These are phyloP conservation scores for Scaeva pyrastri DNA, from an alignment of 2,888 invertebrate species.

Conservation along the genomic window DNA sequence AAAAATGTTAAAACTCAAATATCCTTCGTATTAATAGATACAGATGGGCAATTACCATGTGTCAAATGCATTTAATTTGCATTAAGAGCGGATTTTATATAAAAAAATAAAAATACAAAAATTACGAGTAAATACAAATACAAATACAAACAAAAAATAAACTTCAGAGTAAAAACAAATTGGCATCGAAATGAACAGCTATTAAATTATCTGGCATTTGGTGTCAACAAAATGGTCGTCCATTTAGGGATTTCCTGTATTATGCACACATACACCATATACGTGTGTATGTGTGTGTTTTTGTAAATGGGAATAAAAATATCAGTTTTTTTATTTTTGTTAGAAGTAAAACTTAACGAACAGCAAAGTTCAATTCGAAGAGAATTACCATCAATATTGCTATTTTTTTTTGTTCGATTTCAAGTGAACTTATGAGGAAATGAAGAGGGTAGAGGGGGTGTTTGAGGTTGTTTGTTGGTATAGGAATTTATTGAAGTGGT, in stretches of 20 bases:
- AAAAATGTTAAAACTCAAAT: slow-evolving; percentile 13
- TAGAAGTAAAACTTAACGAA: slow-evolving; percentile 45
- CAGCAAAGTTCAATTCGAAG: slow-evolving; percentile 55
- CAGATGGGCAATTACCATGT: slow-evolving; percentile 52
- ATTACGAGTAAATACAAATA: slow-evolving; percentile 37
- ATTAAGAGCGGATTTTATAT: slow-evolving; percentile 34
- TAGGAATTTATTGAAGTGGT: slow-evolving; percentile 1
- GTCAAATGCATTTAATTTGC: slow-evolving; percentile 66
- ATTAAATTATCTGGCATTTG: slow-evolving; percentile 65
- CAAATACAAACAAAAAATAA: not conserved
- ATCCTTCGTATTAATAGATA: slow-evolving; percentile 39
- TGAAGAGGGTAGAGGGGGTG: not conserved
- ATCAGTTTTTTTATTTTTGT: slow-evolving; percentile 30
- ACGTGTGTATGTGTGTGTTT: not conserved
- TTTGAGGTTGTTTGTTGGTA: not conserved
- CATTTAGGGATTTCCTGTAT: slow-evolving; percentile 24
- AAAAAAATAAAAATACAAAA: not conserved
- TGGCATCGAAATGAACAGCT: slow-evolving; percentile 52
- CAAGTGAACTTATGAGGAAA: not conserved
- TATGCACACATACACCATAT: too few relatives aligned
- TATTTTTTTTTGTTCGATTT: slow-evolving; percentile 24
- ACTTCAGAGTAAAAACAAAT: slow-evolving; percentile 37
- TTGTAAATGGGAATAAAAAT: not conserved
- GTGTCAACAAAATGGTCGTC: slow-evolving; percentile 53
- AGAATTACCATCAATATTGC: slow-evolving; percentile 19